Conservation (phyloP, 2,797 vertebrate genomes). For the Spea hammondii region DNA sequence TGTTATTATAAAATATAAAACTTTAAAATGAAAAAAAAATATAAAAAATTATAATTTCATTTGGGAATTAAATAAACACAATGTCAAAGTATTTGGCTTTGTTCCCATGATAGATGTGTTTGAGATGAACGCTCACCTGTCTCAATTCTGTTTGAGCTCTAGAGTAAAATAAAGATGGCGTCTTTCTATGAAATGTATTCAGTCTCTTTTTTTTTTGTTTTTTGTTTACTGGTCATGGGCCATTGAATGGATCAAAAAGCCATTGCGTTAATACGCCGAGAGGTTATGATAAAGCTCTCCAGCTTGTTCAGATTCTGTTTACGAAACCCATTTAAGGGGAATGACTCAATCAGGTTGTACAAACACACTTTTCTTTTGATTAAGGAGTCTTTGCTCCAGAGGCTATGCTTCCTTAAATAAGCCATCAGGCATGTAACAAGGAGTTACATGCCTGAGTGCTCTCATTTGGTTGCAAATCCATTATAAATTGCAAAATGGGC, state of each 20-base stretch:
- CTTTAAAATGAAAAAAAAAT: too few relatives aligned
- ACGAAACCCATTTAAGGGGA: not conserved
- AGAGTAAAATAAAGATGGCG: not conserved
- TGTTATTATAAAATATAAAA: too few relatives aligned
- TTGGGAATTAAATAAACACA: not conserved
- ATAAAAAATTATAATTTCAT: too few relatives aligned
- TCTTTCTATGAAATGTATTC: not conserved
- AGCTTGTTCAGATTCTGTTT: not conserved
- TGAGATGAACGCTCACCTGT: not conserved
- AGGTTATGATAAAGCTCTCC: too few relatives aligned
- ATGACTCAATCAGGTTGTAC: conserved; percentile 14
- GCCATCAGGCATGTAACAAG: conserved; percentile 1
- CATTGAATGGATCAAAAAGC: not conserved
- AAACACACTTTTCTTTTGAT: conserved; percentile 24
- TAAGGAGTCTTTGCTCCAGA: not conserved
- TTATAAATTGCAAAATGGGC: conserved; percentile 27
- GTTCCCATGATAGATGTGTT: not conserved
- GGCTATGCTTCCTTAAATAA: conserved; percentile 13
- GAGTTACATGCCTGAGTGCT: conserved; percentile 16
- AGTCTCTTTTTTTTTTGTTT: not conserved
- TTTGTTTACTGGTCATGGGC: not conserved
- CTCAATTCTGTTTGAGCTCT: not conserved
- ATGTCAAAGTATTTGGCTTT: not conserved
- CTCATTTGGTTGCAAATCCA: conserved; percentile 33
- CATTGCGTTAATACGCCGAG: too few relatives aligned